Conservation (phyloP, 2,113 vertebrate genomes). For the Boleophthalmus pectinirostris region DNA sequence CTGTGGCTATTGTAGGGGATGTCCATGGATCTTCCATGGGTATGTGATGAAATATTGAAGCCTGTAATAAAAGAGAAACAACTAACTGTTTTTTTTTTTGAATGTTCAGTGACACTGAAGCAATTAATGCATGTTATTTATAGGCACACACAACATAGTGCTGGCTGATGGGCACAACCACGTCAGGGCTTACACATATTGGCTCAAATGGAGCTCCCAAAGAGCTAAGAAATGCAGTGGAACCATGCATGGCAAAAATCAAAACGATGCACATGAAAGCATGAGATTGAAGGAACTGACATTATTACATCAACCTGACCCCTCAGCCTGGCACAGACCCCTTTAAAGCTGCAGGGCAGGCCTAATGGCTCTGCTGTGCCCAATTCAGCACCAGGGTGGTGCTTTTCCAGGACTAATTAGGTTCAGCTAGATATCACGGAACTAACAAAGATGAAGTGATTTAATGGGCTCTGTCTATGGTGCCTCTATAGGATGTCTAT, state of each 20-base stretch:
- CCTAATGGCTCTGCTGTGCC: not conserved
- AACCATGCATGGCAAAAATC: constrained; percentile 20
- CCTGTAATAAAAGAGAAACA: not conserved
- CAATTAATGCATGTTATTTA: constrained; percentile 45
- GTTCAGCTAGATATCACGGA: constrained; percentile 8
- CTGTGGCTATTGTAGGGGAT: not conserved
- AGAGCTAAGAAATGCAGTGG: constrained; percentile 47
- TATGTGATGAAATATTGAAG: not conserved
- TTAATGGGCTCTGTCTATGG: not conserved
- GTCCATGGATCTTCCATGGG: not conserved
- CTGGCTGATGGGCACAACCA: constrained; percentile 28
- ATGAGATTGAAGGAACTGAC: constrained; percentile 5
- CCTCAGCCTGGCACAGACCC: not conserved
- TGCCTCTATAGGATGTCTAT: not conserved
- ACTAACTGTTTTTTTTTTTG: not conserved
- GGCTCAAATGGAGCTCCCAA: constrained; percentile 48
- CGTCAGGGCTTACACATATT: constrained; percentile 25
- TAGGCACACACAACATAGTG: constrained; percentile 24
- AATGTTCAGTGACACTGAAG: constrained; percentile 8
- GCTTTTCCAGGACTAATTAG: not conserved
- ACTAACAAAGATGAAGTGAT: not conserved
- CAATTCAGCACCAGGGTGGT: constrained; percentile 24
- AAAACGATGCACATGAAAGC: constrained; percentile 4
- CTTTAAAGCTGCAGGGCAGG: not conserved
- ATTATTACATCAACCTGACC: constrained; percentile 11